Evolutionary conservation across 2,888 invertebrate genomes (phyloP), one percentile per base, ranked within the genome.

Genomic region (Drosophila fulvimacula): DNA sequence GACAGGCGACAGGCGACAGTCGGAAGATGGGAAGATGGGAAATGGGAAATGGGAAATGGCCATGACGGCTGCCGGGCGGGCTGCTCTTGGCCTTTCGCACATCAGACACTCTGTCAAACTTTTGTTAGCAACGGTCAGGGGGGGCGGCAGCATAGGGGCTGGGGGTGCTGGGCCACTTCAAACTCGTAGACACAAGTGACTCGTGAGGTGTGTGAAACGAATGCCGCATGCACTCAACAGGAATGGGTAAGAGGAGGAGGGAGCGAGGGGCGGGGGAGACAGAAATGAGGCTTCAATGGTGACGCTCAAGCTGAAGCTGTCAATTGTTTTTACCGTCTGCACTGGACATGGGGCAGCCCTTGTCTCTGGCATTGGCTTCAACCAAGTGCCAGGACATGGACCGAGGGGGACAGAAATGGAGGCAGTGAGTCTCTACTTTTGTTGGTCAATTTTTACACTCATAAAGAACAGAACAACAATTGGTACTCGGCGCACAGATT

Each of bases 91-190:
- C 83, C 83, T 88, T 86, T 84, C 89, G 75, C 87, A 84, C 76
- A 73, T 81, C 80, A 82, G 76, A 82, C 89, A 83, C 83, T 86
- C 89, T 78, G 88, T 88, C 83, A 84, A 88, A 84, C 89, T 84
- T 88, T 88, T 88, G 89, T 88, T 82, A 77, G 72, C 53, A 34
- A 32, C 68, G 30, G 30, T 36, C 39, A 24, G 51, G 24, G 6
- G 27, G 19, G n/a, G 17, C 3, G 24, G 2, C 3, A 3, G 19
- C 19, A 7, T 11, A 3, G 15, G 15, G 39, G 48, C 3, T 15
- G 30, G 21, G n/a, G 48, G 27, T 7, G 27, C 27, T 30, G 7
- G 27, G 68, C 32, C 79, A 76, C 79, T 73, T 73, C 53, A 76
- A 71, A 52, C 61, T 59, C 52, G 34, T 62, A 62, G 32, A 63